phyloP scores from a whole-genome alignment of 2,888 invertebrate species.

The Mimachlamys varia region DNA sequence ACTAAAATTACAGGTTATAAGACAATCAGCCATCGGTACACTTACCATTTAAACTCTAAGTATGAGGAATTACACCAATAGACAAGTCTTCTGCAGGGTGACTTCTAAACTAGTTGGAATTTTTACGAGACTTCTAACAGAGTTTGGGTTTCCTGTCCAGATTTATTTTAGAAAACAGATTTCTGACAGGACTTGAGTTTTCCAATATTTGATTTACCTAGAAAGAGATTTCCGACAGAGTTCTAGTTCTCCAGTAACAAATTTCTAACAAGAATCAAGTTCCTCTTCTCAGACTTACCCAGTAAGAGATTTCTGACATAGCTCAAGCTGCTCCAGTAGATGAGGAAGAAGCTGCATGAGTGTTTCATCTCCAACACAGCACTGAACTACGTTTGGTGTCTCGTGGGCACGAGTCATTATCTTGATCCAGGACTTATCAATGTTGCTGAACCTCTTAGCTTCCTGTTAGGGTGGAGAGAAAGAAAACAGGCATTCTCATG shows the following conservation, averaged over 20 bases:
- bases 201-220: slow-evolving; percentile 67
- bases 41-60: too few relatives aligned
- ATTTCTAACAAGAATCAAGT: neutral
- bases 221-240: slow-evolving; percentile 82
- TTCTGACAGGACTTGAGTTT: neutral
- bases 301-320: slow-evolving; percentile 82
- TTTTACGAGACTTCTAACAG: neutral
- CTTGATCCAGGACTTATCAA: slow-evolving; percentile 82
- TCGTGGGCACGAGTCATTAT: slow-evolving; percentile 81
- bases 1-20: too few relatives aligned
- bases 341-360: slow-evolving; percentile 81
- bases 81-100: too few relatives aligned
- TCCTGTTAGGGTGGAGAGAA: slow-evolving; percentile 67
- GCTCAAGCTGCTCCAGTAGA: slow-evolving; percentile 80
- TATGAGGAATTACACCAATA: too few relatives aligned
- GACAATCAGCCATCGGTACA: too few relatives aligned
- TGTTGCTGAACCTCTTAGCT: slow-evolving; percentile 81
- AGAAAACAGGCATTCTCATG: neutral
- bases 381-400: slow-evolving; percentile 80
- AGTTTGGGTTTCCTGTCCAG: neutral
- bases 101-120: too few relatives aligned
- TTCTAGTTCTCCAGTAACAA: slow-evolving; percentile 77
- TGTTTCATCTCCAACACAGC: slow-evolving; percentile 81
- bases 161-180: too few relatives aligned
- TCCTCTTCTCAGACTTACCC: slow-evolving; percentile 68